phyloP scores from a whole-genome alignment of 2,888 invertebrate species.

The Oscheius myriophilus region DNA sequence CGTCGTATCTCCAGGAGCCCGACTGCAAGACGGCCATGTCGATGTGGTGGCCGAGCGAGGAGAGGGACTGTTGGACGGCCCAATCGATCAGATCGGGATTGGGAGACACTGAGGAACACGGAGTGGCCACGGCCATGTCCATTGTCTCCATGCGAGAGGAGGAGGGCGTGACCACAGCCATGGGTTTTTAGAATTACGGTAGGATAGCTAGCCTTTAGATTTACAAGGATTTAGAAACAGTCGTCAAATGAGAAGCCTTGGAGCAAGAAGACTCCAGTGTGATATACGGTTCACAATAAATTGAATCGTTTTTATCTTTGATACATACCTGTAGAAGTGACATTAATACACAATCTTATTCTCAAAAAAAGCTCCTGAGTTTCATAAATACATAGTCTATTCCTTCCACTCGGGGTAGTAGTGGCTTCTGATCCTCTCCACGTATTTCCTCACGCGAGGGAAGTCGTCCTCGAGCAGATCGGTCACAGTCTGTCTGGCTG shows the following conservation, averaged over 20 bases:
- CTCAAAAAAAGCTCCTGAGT: background rate
- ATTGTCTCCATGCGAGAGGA: too few relatives aligned
- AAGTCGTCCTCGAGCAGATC: constrained; percentile 66
- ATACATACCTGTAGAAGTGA: background rate
- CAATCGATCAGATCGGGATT: too few relatives aligned
- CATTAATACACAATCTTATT: background rate
- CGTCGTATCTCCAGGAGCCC: background rate
- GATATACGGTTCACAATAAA: background rate
- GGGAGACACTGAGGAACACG: too few relatives aligned
- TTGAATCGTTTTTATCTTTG: background rate
- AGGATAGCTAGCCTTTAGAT: too few relatives aligned
- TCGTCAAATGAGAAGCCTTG: too few relatives aligned
- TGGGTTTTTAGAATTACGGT: too few relatives aligned
- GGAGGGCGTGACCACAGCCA: too few relatives aligned
- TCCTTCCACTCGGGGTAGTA: constrained; percentile 64
- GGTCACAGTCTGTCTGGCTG: constrained; percentile 61
- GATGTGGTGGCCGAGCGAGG: too few relatives aligned
- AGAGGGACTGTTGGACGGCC: too few relatives aligned
- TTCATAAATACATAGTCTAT: background rate
- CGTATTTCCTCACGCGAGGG: constrained; percentile 55
- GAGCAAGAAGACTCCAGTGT: background rate
- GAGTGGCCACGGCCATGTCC: too few relatives aligned
- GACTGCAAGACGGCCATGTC: too few relatives aligned
- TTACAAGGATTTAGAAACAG: too few relatives aligned
- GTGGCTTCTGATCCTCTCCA: constrained; percentile 63